phyloP scores from a whole-genome alignment of 2,113 vertebrate species.

The Cyprinus carpio region DNA sequence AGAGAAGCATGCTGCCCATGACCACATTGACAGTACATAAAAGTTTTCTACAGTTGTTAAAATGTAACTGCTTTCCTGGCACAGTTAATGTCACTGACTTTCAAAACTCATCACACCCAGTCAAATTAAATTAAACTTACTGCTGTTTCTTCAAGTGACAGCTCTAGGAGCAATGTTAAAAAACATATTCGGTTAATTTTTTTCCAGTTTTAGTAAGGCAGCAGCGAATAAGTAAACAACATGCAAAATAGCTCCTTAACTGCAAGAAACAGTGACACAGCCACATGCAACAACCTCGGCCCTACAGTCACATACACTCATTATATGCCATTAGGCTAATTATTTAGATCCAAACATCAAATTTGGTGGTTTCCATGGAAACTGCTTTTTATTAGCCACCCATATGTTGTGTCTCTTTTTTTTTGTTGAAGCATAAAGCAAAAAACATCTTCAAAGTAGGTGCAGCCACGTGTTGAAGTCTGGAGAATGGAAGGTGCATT shows the following conservation, averaged over 20 bases:
- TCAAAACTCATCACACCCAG: background rate
- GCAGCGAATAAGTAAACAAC: too few species aligned
- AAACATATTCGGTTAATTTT: too few species aligned
- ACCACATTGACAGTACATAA: background rate
- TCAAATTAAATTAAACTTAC: background rate
- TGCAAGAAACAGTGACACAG: background rate
- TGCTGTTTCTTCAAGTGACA: background rate
- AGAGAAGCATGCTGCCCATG: background rate
- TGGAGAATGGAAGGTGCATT: constrained; percentile 28
- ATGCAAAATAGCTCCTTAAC: constrained; percentile 5
- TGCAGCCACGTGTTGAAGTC: constrained; percentile 2
- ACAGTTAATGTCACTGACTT: constrained; percentile 3
- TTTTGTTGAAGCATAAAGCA: constrained; percentile 21
- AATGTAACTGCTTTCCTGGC: background rate
- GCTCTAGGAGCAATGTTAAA: too few species aligned
- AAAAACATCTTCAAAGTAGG: constrained; percentile 36
- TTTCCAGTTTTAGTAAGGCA: too few species aligned
- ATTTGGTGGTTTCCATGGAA: constrained; percentile 70
- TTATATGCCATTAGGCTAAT: constrained; percentile 43
- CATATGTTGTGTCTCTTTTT: constrained; percentile 44
- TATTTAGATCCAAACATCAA: constrained; percentile 49
- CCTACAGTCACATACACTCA: constrained; percentile 41
- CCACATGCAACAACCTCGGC: constrained; percentile 14
- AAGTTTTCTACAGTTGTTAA: background rate
- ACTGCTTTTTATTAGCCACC: constrained; percentile 57